phyloP scores from a whole-genome alignment of 1,140 invertebrate genomes.

The Batillaria attramentaria region DNA sequence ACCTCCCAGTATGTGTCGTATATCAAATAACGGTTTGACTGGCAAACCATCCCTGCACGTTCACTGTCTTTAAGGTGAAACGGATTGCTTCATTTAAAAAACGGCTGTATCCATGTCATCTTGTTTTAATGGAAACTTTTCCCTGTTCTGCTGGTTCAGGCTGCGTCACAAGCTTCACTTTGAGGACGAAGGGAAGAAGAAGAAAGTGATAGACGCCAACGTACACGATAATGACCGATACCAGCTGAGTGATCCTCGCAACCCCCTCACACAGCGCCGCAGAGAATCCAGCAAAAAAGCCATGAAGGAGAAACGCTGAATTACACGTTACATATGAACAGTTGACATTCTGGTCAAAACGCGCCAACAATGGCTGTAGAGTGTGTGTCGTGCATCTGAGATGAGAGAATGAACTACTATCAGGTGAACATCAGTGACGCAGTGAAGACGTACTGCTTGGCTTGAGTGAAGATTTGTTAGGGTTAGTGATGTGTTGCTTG shows the following conservation, averaged over 20 bases:
- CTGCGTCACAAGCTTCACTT: conserved; percentile 86
- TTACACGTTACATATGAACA: too few relatives aligned
- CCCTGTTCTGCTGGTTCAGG: conserved; percentile 75
- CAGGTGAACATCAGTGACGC: too few relatives aligned
- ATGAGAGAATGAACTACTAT: too few relatives aligned
- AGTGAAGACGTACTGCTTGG: too few relatives aligned
- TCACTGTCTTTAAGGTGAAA: not conserved
- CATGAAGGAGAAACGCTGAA: conserved; percentile 24
- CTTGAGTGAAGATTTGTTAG: too few relatives aligned
- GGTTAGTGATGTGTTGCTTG: too few relatives aligned
- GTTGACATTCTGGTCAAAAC: too few relatives aligned
- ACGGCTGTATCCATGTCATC: not conserved
- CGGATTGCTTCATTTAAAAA: not conserved
- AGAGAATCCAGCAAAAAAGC: conserved; percentile 75
- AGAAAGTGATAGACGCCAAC: conserved; percentile 94
- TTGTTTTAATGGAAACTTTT: not conserved
- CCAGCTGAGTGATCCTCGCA: conserved; percentile 95
- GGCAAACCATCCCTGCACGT: not conserved
- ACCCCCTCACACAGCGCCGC: conserved; percentile 92
- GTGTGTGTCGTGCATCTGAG: too few relatives aligned
- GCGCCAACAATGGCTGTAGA: too few relatives aligned
- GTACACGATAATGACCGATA: conserved; percentile 90
- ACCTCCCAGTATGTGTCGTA: too few relatives aligned
- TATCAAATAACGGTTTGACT: not conserved
- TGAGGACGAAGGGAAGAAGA: conserved; percentile 84